phyloP scores from a whole-genome alignment of 1,140 invertebrate genomes.

The Pogonognathellus flavescens region DNA sequence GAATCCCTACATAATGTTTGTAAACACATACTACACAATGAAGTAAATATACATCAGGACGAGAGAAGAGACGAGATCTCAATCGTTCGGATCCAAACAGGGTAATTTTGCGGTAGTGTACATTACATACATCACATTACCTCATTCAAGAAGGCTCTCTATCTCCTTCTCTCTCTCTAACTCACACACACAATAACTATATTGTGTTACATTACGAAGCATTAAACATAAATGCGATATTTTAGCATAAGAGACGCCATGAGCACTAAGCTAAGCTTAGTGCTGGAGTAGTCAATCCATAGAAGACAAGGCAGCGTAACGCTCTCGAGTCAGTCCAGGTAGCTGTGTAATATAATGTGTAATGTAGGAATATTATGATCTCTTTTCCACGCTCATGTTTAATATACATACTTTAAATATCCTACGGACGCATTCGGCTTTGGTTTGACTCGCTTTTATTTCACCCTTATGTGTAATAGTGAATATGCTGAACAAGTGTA shows the following conservation, averaged over 20 bases:
- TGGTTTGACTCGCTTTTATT: constrained; percentile 31
- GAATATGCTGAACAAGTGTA: constrained; percentile 1
- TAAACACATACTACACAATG: too few relatives aligned
- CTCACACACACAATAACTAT: neutral
- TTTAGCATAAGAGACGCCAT: constrained; percentile 38
- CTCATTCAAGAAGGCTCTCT: neutral
- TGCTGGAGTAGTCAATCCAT: neutral
- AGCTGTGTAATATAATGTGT: constrained; percentile 8
- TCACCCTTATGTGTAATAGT: constrained; percentile 6
- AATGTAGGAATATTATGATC: constrained; percentile 32
- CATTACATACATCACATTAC: constrained; percentile 53
- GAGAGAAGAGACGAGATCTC: constrained; percentile 18
- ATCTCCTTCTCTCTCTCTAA: neutral
- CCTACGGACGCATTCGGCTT: constrained; percentile 17
- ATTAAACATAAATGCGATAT: constrained; percentile 44
- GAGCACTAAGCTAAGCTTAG: neutral
- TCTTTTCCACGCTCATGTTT: constrained; percentile 42
- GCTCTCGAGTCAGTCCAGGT: neutral
- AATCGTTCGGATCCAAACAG: constrained; percentile 49
- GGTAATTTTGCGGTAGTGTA: constrained; percentile 49
- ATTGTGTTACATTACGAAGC: constrained; percentile 21
- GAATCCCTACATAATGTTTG: too few relatives aligned
- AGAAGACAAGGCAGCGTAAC: neutral
- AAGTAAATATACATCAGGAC: neutral
- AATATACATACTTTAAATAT: constrained; percentile 24